Base-by-base conservation (phyloP, 2,888 invertebrate genomes). In the Blastobasis lacticolella region DNA sequence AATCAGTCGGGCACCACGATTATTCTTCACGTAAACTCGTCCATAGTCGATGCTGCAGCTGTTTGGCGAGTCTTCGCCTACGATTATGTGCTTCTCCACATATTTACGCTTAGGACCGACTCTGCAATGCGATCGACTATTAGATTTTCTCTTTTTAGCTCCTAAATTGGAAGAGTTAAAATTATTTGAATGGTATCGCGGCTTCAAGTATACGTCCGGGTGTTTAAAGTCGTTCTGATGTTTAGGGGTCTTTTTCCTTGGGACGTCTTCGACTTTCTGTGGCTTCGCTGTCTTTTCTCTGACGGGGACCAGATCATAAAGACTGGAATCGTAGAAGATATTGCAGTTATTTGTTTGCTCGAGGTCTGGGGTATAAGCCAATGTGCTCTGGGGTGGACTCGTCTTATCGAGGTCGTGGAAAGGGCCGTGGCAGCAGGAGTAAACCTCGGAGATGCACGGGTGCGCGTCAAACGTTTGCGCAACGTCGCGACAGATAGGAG, bases 241-340 rank as follows among this genome's bases (percentile, higher is more conserved):
- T 59, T 59, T 45, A 5, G 9, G 10, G 38, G 51, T 49, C 42
- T 64, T 73, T 57, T 54, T 71, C 52, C 66, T 72, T 6, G 53
- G 42, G 23, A 41, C 51, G 10, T 66, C 63, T 0, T 59, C 56
- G 38, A 66, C 59, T 49, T 68, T 71, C 50, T 59, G 61, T 10
- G 53, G 52, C 59, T 69, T 73, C 5, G 57, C 10, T 2, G 73
- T 48, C 38, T 69, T 73, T 57, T 86, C 85, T 60, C 72, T 85
- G 3, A 86, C 85, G 1, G 86, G 86, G 23, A 80, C 58, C 10
- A 84, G 56, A 56, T 87, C 87, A 47, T 84, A 84, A 40, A 75
- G 64, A 50, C 73, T 76, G 4, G 81, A 73, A 55, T 86, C 78
- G 50, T 85, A 80, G 59, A 75, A 81, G 42, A 60, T 38, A 42